Evolutionary conservation across 1,140 invertebrate species (phyloP).

Genomic region (Epicauta chinensis): DNA sequence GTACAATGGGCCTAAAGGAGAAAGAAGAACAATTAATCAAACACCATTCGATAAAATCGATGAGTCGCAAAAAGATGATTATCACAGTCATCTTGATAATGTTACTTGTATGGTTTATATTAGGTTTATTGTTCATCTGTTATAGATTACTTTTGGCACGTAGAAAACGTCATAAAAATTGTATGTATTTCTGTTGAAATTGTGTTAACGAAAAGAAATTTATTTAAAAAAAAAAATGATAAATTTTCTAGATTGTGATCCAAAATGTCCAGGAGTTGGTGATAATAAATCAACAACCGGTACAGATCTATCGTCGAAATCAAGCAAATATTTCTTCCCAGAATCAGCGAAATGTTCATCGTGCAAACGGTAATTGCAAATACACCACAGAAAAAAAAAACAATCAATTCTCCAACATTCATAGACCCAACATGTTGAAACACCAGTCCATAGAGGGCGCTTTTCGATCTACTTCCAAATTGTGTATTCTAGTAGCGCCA

Average conservation of each 20-base stretch:
- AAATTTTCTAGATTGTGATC: background rate
- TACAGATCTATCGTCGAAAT: background rate
- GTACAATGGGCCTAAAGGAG: too few species aligned
- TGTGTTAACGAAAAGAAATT: too few species aligned
- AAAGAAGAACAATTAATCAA: background rate
- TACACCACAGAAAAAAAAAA: too few species aligned
- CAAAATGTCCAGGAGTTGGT: conserved; percentile 11
- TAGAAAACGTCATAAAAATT: background rate
- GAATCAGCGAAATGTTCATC: background rate
- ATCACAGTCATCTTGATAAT: conserved; percentile 31
- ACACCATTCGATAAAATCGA: conserved; percentile 9
- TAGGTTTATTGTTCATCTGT: conserved; percentile 36
- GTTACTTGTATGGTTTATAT: conserved; percentile 36
- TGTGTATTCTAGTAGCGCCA: too few species aligned
- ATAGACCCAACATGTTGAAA: too few species aligned
- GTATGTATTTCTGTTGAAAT: too few species aligned
- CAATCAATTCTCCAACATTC: too few species aligned
- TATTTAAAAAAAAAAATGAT: background rate
- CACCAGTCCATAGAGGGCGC: too few species aligned
- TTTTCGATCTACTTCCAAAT: too few species aligned
- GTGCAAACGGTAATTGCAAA: too few species aligned
- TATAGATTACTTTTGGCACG: conserved; percentile 26
- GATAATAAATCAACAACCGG: conserved; percentile 11
- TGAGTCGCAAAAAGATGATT: conserved; percentile 14
- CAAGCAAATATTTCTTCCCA: conserved; percentile 8